Evolutionary conservation across 2,797 vertebrate genomes (phyloP).

Genomic region (Gymnopithys bicolor): DNA sequence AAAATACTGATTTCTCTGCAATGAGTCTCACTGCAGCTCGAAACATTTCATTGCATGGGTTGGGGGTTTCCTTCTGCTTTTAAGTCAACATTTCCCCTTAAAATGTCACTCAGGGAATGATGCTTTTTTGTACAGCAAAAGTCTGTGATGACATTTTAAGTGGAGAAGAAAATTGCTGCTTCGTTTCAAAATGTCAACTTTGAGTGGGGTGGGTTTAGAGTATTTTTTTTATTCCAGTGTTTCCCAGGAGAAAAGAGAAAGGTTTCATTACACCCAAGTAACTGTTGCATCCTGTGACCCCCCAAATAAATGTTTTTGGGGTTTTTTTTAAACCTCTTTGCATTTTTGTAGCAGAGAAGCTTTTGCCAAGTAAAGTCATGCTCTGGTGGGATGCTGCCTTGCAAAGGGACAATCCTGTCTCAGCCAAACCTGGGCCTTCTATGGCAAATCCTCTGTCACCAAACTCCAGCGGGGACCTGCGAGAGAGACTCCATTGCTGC

Average conservation of each 20-base stretch:
- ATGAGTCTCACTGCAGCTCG: background rate
- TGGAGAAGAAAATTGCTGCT: slow-evolving; percentile 57
- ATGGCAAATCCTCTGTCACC: background rate
- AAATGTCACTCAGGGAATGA: slow-evolving; percentile 40
- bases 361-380: background rate
- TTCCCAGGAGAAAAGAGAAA: background rate
- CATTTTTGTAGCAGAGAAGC: background rate
- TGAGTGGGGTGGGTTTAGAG: background rate
- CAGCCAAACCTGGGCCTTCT: background rate
- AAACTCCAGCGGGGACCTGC: fast-evolving
- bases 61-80: slow-evolving; percentile 46
- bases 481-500: background rate
- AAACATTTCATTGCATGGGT: background rate
- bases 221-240: background rate
- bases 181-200: slow-evolving; percentile 52
- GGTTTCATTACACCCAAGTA: background rate
- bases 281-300: background rate
- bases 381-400: fast-evolving
- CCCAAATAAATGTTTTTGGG: background rate
- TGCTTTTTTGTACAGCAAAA: slow-evolving; percentile 17
- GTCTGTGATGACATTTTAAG: slow-evolving; percentile 63
- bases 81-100: slow-evolving; percentile 50
- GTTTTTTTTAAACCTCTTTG: background rate
- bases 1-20: background rate
- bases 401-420: background rate